Evolutionary conservation across 23 tunicate genomes (phyloP), one percentile per base, ranked within the genome.

Genomic region (Ascidia mentula): DNA sequence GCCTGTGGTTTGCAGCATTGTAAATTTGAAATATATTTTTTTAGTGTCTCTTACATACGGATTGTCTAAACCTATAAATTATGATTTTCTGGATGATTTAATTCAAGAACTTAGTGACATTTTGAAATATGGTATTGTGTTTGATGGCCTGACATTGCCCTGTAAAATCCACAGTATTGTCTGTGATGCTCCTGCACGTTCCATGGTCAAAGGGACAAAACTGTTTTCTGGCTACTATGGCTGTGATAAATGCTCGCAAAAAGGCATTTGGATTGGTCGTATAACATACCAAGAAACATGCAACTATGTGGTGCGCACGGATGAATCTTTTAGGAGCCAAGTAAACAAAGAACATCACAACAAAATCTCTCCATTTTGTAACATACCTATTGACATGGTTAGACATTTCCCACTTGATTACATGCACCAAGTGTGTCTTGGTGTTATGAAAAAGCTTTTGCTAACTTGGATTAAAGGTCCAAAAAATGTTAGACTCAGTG

Each of bases 381-480:
- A 70, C 20, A 69, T 85, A 42, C 61, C 61, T 18, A 79, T 85
- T 18, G 82, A 70, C 59, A 69, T 85, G 71, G 73, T 85, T 45
- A 40, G 36, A 3, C 71, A 61, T 39, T 85, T 77, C 45, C 78
- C 78, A 0, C 36, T 85, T 37, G 78, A 74, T 37, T 74, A 74
- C 35, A 78, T 85, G 89, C 89, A 85, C 38, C 89, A 77, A 33
- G 82, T 85, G 20, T 85, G 89, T 40, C 45, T 85, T 5, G 89
- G 82, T 40, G 82, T 77, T 1, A 79, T 78, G 40, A 80, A 79
- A 40, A 77, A 85, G 36, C 15, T 85, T 22, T 33, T 85, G 33
- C 38, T 71, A 40, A 38, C 36, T 28, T 85, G 89, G 89, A 69
- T 78, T n/a, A 34, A 45, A 37, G 89, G 89, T 36, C 72, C 82